Percentiles rank a stretch among this genome's conserved stretches.
Conservation (phyloP, 2,888 invertebrate species). For the Prosapia bicincta region DNA sequence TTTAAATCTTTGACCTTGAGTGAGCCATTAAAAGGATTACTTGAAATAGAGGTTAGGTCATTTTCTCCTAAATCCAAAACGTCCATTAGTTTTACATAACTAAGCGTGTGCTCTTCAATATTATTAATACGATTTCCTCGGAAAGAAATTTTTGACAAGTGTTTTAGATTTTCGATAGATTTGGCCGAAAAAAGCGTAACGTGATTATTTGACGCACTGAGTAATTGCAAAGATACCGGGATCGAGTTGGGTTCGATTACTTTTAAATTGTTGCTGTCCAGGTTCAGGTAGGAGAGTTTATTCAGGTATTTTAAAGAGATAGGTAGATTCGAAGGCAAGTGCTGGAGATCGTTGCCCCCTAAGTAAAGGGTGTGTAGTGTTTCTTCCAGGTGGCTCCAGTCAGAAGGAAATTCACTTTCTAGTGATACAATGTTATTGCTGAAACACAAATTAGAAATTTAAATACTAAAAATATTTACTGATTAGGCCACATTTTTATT, state of each 20-base stretch:
- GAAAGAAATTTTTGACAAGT: slow-evolving; percentile 66
- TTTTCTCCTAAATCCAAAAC: slow-evolving; percentile 83
- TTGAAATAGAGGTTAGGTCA: slow-evolving; percentile 52
- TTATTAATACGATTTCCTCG: slow-evolving; percentile 60
- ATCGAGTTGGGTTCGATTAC: slow-evolving; percentile 54
- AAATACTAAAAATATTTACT: too few relatives aligned
- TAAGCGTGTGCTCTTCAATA: slow-evolving; percentile 54
- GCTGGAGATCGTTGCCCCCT: slow-evolving; percentile 73
- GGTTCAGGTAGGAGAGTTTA: slow-evolving; percentile 63
- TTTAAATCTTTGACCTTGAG: slow-evolving; percentile 47
- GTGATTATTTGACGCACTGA: slow-evolving; percentile 71
- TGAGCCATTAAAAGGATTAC: slow-evolving; percentile 44
- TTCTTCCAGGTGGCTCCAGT: slow-evolving; percentile 75
- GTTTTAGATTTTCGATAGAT: slow-evolving; percentile 56
- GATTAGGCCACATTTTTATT: too few relatives aligned
- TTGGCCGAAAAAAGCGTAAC: slow-evolving; percentile 64
- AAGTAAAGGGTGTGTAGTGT: slow-evolving; percentile 74
- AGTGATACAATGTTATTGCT: slow-evolving; percentile 76
- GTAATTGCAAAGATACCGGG: slow-evolving; percentile 62
- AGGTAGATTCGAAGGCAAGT: slow-evolving; percentile 52
- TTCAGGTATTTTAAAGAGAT: slow-evolving; percentile 40
- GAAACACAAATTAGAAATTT: slow-evolving; percentile 43
- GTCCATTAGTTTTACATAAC: slow-evolving; percentile 64
- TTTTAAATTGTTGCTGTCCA: slow-evolving; percentile 59
- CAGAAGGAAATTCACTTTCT: slow-evolving; percentile 50